Percentiles rank a stretch among this genome's conserved stretches.
These are phyloP conservation scores for Pithys albifrons DNA, from an alignment of 2,113 vertebrate species.

Conservation along the genomic window DNA sequence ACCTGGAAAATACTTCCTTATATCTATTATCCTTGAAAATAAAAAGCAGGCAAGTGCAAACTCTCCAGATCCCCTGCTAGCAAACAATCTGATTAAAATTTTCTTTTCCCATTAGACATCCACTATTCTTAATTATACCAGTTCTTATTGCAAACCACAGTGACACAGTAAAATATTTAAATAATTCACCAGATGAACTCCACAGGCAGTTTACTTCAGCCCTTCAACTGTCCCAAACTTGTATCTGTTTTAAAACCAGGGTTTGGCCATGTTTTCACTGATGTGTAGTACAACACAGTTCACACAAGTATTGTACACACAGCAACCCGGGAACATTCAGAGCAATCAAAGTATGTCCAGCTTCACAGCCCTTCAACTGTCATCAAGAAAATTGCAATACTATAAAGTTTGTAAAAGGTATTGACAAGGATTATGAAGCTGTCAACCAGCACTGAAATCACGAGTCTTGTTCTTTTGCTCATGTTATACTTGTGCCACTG, in stretches of 20 bases:
- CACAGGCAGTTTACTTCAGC: neutral
- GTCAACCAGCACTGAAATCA: neutral
- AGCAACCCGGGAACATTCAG: neutral
- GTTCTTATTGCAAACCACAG: neutral
- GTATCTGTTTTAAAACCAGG: neutral
- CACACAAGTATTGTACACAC: neutral
- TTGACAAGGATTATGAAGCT: neutral
- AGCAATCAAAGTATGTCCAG: neutral
- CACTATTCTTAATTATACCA: neutral
- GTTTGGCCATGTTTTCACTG: neutral
- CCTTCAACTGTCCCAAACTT: neutral
- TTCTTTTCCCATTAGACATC: conserved; percentile 48
- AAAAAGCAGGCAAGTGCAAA: conserved; percentile 55
- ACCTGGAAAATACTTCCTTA: conserved; percentile 13
- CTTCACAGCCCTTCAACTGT: neutral
- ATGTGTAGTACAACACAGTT: neutral
- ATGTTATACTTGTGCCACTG: neutral
- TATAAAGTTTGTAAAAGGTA: neutral
- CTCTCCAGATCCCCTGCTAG: conserved; percentile 33
- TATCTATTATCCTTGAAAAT: conserved; percentile 35
- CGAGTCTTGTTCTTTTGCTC: neutral
- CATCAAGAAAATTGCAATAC: neutral
- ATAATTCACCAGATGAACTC: neutral
- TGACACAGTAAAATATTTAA: neutral
- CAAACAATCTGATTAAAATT: conserved; percentile 37